Percentiles rank a stretch among this genome's conserved stretches.
These are phyloP conservation scores for Pseudomyrmex flavicornis DNA, from an alignment of 1,140 invertebrate species.

Conservation along the genomic window DNA sequence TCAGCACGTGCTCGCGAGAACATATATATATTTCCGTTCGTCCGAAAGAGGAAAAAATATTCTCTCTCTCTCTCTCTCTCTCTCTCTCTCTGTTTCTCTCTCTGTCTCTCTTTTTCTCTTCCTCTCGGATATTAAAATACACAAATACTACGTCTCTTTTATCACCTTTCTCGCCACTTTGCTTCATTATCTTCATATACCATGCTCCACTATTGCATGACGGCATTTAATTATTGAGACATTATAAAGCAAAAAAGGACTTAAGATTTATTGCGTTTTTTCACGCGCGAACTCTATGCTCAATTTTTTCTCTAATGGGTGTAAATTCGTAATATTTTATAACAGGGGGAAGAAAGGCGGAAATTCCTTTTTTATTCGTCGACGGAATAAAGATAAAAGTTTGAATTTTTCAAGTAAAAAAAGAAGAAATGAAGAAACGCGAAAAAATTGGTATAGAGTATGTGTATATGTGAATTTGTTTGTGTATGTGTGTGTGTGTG, in stretches of 20 bases:
- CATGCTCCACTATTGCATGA: neutral
- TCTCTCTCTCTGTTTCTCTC: too few species aligned
- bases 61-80: neutral
- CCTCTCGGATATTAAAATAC: neutral
- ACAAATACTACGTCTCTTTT: neutral
- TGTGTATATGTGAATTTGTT: too few species aligned
- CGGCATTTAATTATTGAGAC: slow-evolving; percentile 35
- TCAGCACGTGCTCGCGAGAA: slow-evolving; percentile 27
- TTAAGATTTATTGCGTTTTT: neutral
- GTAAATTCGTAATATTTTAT: slow-evolving; percentile 20
- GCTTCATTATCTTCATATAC: neutral
- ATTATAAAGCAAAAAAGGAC: neutral
- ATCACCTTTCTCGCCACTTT: neutral
- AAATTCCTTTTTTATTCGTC: neutral
- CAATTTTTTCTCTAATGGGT: neutral
- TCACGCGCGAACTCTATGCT: neutral
- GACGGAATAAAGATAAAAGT: slow-evolving; percentile 33
- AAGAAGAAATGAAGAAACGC: slow-evolving; percentile 2
- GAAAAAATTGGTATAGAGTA: neutral
- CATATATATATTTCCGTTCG: slow-evolving; percentile 7
- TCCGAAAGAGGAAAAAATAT: neutral
- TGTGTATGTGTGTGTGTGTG: too few species aligned
- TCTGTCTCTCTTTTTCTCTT: neutral
- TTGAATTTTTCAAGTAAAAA: slow-evolving; percentile 35
- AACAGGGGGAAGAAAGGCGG: neutral